Percentiles rank a stretch among this genome's conserved stretches.
Evolutionary conservation across 2,797 vertebrate species (phyloP).

Genomic region (Pseudochaenichthys georgianus): DNA sequence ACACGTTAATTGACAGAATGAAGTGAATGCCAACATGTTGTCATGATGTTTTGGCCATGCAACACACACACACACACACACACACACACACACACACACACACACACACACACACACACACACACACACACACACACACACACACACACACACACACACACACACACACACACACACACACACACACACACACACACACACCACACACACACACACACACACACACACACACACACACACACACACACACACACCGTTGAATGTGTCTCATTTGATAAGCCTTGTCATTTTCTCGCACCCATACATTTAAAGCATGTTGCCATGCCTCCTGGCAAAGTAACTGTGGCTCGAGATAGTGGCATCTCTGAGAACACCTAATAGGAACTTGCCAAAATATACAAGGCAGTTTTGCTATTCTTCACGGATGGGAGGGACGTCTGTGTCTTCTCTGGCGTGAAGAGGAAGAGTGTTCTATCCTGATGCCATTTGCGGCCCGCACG

Average conservation of each 20-base stretch:
- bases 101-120: no score
- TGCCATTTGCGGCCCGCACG: conserved; percentile 82
- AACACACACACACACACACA: no score
- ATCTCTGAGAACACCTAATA: conserved; percentile 74
- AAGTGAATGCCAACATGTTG: conserved; percentile 60
- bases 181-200: no score
- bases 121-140: no score
- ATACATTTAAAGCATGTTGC: conserved; percentile 64
- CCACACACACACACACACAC: no score
- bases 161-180: no score
- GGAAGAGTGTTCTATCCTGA: conserved; percentile 74
- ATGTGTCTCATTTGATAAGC: conserved; percentile 73
- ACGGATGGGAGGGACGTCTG: conserved; percentile 37
- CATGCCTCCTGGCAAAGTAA: conserved; percentile 76
- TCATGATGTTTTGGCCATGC: conserved; percentile 56
- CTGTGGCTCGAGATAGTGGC: conserved; percentile 76
- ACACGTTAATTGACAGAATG: conserved; percentile 72
- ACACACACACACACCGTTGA: conserved; percentile 24
- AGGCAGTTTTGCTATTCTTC: conserved; percentile 73
- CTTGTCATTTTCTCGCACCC: conserved; percentile 59
- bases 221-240: no score
- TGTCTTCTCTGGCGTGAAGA: conserved; percentile 74
- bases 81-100: no score
- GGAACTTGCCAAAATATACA: conserved; percentile 80
- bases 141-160: no score